Evolutionary conservation across 2,888 invertebrate species (phyloP), one percentile per base, ranked within the genome.

Genomic region (Pterobdella sp.): DNA sequence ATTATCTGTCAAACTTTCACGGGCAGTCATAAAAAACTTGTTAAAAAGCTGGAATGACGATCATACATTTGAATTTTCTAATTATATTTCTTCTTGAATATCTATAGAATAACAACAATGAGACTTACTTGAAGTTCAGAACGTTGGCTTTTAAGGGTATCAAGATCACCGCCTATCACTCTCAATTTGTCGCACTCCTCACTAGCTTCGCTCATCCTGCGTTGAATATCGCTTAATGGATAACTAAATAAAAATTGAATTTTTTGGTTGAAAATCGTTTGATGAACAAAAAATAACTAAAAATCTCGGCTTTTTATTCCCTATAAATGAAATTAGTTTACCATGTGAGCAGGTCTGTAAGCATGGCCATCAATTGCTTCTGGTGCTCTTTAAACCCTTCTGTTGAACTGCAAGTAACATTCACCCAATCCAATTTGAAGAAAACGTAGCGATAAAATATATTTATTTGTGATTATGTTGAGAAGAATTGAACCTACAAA

Each of bases 101-200:
- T n/a, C n/a, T n/a, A n/a, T n/a, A n/a, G n/a, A n/a, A n/a, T n/a
- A 67, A 1, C 1, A n/a, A 32, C 49, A 42, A 31, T n/a, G 31
- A 66, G 10, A 31, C 32, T 60, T 31, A 74, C 74, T 52, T 74
- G 74, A 3, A 74, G 72, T 35, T 74, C 74, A 31, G 70, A 60
- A n/a, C 71, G 49, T 56, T 74, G 74, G n/a, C 35, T 34, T 49
- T 74, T 74, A 31, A 74, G 34, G n/a, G 71, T 66, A 34, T 60
- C 63, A 14, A 74, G 66, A 63, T 74, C 74, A 37, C 74, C 74
- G 18, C 74, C 74, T 26, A 66, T 32, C 35, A 72, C 70, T 49
- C 70, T 71, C n/a, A 60, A 70, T 22, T 35, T n/a, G 1, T 37
- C 31, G 37, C 72, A 66, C n/a, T 65, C 74, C 26, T 71, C 74